Percentiles rank a stretch among this genome's conserved stretches.
These are phyloP conservation scores for Apocrypta bakeri DNA, from an alignment of 1,140 invertebrate species.

Conservation along the genomic window DNA sequence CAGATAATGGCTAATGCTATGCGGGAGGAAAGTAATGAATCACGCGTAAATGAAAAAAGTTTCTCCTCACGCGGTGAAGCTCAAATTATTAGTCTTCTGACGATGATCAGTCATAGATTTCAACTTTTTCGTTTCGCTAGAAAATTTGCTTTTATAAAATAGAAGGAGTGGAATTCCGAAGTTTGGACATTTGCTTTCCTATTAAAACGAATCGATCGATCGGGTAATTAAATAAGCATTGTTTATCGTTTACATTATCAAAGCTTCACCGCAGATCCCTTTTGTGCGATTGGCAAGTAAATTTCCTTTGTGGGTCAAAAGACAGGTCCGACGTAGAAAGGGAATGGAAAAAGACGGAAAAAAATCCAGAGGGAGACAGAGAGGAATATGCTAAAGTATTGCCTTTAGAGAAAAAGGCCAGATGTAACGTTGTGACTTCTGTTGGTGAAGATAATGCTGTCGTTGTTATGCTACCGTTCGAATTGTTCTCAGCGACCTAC, in stretches of 20 bases:
- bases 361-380: not conserved
- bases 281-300: not conserved
- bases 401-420: too few relatives aligned
- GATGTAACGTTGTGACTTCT: too few relatives aligned
- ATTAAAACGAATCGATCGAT: too few relatives aligned
- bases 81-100: conserved; percentile 9
- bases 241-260: too few relatives aligned
- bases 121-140: conserved; percentile 7
- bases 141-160: not conserved
- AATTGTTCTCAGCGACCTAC: too few relatives aligned
- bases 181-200: too few relatives aligned
- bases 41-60: conserved; percentile 46
- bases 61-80: not conserved
- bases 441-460: too few relatives aligned
- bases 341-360: not conserved
- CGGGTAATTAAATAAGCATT: too few relatives aligned
- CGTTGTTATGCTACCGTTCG: too few relatives aligned
- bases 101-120: conserved; percentile 23
- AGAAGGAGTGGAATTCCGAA: too few relatives aligned
- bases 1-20: conserved; percentile 1
- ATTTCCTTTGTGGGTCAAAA: not conserved
- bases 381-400: too few relatives aligned
- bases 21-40: conserved; percentile 29
- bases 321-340: not conserved
- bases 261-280: not conserved